These are phyloP conservation scores for Uromys caudimaculatus DNA, from an alignment of 2,797 vertebrate species.

Conservation along the genomic window DNA sequence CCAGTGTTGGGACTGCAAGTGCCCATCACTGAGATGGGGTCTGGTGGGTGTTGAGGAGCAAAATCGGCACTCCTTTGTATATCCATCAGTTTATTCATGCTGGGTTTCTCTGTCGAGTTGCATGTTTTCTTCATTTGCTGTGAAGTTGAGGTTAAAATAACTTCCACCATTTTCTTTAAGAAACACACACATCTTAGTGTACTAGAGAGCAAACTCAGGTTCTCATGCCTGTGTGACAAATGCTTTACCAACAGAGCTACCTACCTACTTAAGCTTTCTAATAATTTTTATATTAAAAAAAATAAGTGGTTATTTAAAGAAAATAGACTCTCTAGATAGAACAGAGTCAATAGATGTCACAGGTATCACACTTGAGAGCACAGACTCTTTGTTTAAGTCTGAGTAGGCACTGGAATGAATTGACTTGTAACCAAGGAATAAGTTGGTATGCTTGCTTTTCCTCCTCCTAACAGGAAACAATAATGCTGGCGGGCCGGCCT, in stretches of 20 bases:
- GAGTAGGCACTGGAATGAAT: neutral
- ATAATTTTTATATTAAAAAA: conserved; percentile 46
- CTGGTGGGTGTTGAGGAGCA: neutral
- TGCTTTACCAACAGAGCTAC: neutral
- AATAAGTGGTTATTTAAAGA: neutral
- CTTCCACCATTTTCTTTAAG: neutral
- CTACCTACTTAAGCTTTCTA: neutral
- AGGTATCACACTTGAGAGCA: neutral
- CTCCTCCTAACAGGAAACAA: conserved; percentile 85
- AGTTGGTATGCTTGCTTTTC: conserved; percentile 26
- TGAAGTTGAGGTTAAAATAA: neutral
- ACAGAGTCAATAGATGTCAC: neutral
- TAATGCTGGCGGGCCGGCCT: conserved; percentile 88
- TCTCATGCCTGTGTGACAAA: neutral
- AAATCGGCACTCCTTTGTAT: neutral
- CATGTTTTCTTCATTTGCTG: neutral
- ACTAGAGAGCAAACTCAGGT: neutral
- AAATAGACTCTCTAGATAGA: conserved; percentile 6
- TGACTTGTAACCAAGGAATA: conserved; percentile 46
- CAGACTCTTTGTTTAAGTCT: neutral
- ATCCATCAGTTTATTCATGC: neutral
- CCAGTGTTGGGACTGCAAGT: neutral
- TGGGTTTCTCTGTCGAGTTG: neutral
- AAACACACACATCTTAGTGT: neutral
- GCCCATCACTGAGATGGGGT: neutral